Evolutionary conservation across 1,140 invertebrate species (phyloP).

Genomic region (Scaptomyza montana): DNA sequence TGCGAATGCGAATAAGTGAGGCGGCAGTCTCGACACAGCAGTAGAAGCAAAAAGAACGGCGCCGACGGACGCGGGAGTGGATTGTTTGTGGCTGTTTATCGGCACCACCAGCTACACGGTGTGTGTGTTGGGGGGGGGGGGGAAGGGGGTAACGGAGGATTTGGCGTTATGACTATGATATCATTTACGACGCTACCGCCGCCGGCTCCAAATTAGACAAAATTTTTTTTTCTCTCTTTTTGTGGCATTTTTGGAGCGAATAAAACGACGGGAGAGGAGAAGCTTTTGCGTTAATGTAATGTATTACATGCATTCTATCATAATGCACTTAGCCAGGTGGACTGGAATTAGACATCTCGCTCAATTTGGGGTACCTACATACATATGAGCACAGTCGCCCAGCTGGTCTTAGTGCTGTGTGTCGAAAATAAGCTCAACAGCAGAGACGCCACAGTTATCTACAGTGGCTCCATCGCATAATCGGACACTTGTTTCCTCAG

Average conservation of each 20-base stretch:
- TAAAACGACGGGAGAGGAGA: constrained; percentile 46
- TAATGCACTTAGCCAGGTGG: too few relatives aligned
- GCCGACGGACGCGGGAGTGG: constrained; percentile 23
- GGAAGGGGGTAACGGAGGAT: constrained; percentile 1
- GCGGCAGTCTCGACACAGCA: constrained; percentile 3
- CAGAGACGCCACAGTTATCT: too few relatives aligned
- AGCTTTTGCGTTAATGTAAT: constrained; percentile 54
- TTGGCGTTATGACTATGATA: constrained; percentile 63
- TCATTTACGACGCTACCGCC: constrained; percentile 61
- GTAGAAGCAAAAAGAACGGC: constrained; percentile 35
- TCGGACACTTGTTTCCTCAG: too few relatives aligned
- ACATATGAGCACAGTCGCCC: too few relatives aligned
- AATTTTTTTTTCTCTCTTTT: constrained; percentile 47
- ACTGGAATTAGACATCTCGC: too few relatives aligned
- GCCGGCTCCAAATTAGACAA: constrained; percentile 53
- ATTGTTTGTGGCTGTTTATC: constrained; percentile 45
- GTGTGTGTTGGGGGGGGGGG: neutral
- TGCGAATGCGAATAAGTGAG: constrained; percentile 39
- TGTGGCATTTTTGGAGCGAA: constrained; percentile 56
- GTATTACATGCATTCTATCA: too few relatives aligned
- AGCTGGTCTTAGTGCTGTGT: too few relatives aligned
- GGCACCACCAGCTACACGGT: constrained; percentile 34
- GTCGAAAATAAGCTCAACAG: too few relatives aligned
- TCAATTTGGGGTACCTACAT: too few relatives aligned
- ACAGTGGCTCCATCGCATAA: too few relatives aligned